Evolutionary conservation across 2,888 invertebrate genomes (phyloP), one percentile per base, ranked within the genome.

Genomic region (Mechanitis messenoides): DNA sequence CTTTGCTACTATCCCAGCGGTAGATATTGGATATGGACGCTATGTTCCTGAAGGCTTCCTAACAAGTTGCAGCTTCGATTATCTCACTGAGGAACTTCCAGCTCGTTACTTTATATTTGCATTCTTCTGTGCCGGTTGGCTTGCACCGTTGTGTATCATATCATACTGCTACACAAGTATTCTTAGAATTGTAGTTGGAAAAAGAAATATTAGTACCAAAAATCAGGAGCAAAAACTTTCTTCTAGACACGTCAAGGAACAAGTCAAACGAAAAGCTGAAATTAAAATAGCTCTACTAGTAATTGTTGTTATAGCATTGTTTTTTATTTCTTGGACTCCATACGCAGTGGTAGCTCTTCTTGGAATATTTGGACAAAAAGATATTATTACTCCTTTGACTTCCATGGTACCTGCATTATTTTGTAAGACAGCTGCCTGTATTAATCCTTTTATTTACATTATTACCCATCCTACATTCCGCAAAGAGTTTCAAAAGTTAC

Each of bases 51-150:
- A 96, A 80, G 96, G 95, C 2, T 95, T 93, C 76, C 91, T 96
- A 63, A 96, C 95, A 31, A 94, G 95, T 72, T 97, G 96, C 83
- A 95, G 96, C 74, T 96, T 95, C 77, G 96, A 96, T 81, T 97
- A 96, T 75, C 90, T 96, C 56, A 93, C 94, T 1, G 91, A 92
- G n/a, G 92, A 92, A 59, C 73, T 82, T 0, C 76, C 80, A 0
- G 92, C 92, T 1, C 92, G 92, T 57, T 90, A 92, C 63, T 96
- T 95, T 76, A 95, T 96, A 75, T 91, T 95, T 69, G 79, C 92
- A 4, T 95, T 95, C 78, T 95, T 95, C 79, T 91, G 93, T 46
- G 94, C 93, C 1, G 96, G 93, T 55, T 97, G 94, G 93, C 90
- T 94, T 2, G 77, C 94, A 2, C 97, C 97, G 0, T 91, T 96